These are phyloP conservation scores for Bedellia somnulentella DNA, from an alignment of 2,888 invertebrate species.

Conservation along the genomic window DNA sequence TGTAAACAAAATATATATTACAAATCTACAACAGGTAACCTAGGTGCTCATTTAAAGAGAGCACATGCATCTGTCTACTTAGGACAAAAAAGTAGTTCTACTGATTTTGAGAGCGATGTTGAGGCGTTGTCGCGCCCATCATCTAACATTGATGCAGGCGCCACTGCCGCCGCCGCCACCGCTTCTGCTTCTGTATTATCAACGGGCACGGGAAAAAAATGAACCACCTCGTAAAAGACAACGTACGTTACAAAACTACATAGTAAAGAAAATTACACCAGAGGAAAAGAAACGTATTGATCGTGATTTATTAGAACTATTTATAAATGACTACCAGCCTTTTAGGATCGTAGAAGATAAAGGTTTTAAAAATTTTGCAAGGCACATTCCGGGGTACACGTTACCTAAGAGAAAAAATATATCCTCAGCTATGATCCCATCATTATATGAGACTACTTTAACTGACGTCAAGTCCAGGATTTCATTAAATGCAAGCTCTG, in stretches of 20 bases:
- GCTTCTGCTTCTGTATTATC: no score
- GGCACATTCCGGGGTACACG: constrained; percentile 14
- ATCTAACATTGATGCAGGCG: no score
- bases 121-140: no score
- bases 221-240: background rate
- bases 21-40: no score
- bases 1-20: no score
- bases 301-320: constrained; percentile 8
- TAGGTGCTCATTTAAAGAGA: no score
- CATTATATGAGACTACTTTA: background rate
- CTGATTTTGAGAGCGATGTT: no score
- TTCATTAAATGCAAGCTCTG: constrained; percentile 3
- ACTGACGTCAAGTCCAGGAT: constrained; percentile 3
- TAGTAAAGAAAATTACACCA: constrained; percentile 7
- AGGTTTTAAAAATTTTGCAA: constrained; percentile 11
- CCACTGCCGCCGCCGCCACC: no score
- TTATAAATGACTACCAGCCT: constrained; percentile 12
- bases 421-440: constrained; percentile 5
- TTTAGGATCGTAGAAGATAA: constrained; percentile 14
- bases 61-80: no score
- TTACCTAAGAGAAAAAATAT: constrained; percentile 13
- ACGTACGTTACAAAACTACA: constrained; percentile 4
- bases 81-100: no score
- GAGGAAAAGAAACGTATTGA: constrained; percentile 10
- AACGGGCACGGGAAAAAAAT: no score